These are phyloP conservation scores for Hypselothyrea guttata DNA, from an alignment of 2,888 invertebrate genomes.

Conservation along the genomic window DNA sequence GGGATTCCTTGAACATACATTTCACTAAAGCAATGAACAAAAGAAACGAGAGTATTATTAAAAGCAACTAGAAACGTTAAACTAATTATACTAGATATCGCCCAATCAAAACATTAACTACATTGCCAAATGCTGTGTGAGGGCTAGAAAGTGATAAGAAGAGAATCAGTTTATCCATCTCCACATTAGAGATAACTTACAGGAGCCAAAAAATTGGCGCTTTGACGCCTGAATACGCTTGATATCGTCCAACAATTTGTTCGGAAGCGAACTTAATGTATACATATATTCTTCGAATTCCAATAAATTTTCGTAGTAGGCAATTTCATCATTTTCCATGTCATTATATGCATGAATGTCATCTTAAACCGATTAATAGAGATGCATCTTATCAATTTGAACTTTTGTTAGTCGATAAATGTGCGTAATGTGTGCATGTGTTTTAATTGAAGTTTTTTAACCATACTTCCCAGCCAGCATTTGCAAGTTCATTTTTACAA, in stretches of 20 bases:
- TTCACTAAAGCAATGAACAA: slow-evolving; percentile 78
- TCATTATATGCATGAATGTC: slow-evolving; percentile 20
- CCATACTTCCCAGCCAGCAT: too few relatives aligned
- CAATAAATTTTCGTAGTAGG: slow-evolving; percentile 17
- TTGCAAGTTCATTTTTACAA: too few relatives aligned
- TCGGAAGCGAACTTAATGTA: slow-evolving; percentile 9
- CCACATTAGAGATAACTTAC: slow-evolving; percentile 43
- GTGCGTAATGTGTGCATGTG: too few relatives aligned
- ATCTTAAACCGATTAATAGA: slow-evolving; percentile 3
- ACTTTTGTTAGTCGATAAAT: slow-evolving; percentile 5
- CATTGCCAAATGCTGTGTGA: too few relatives aligned
- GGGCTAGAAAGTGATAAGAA: too few relatives aligned
- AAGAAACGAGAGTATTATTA: too few relatives aligned
- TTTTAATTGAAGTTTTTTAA: too few relatives aligned
- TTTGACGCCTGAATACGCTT: slow-evolving; percentile 51
- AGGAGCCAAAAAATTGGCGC: slow-evolving; percentile 40
- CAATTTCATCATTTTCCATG: slow-evolving; percentile 20
- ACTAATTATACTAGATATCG: too few relatives aligned
- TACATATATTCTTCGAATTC: slow-evolving; percentile 20
- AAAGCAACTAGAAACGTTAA: background rate
- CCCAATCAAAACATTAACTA: too few relatives aligned
- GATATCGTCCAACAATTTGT: slow-evolving; percentile 41
- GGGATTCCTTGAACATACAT: slow-evolving; percentile 89
- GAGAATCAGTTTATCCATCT: too few relatives aligned
- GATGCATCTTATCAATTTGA: background rate